Base-by-base conservation (phyloP, 1,140 invertebrate genomes). In the Cardiocondyla obscurior region DNA sequence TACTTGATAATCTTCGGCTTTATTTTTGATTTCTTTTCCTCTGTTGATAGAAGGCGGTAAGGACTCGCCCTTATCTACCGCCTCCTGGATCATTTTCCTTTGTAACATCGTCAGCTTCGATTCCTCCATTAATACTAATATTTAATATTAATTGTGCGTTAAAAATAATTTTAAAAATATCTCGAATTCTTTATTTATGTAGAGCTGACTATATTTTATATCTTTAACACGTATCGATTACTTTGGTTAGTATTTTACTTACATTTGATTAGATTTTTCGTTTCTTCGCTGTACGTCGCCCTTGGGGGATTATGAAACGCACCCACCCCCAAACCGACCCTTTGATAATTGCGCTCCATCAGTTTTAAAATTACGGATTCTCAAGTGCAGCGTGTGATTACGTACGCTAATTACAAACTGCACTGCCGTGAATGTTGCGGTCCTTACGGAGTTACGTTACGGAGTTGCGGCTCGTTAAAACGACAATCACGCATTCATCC, bases 81-180 rank as follows among this genome's bases (percentile, higher is more conserved):
- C 91, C 25, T 86, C 86, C 72, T 93, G 89, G 60, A 94, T 92
- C 0, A 86, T 85, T 87, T 93, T 93, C 30, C 93, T 92, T 82
- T 93, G 93, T 88, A 93, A 90, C 92, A 94, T 94, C 3, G 91
- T 90, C 5, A 94, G 70, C 82, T 93, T 94, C 1, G 94, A 94
- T 85, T 94, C 94, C 70, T 94, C 93, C 92, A 94, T 94, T n/a
- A 94, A 77, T 25, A 93, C 94, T 94, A 28, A 46, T 7, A 76
- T 77, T 57, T 28, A 36, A 86, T 1, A 49, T 28, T 64, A 30
- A 12, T 39, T 6, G 51, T 12, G 2, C 6, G 12, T 8, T 8
- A 28, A 22, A n/a, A 22, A 22, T 53, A 10, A 30, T 14, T 14
- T 33, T 33, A 28, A 14, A 39, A 6, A 55, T n/a, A 36, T 3